Conservation (phyloP, 2,113 vertebrate species). For the Furnarius figulus region DNA sequence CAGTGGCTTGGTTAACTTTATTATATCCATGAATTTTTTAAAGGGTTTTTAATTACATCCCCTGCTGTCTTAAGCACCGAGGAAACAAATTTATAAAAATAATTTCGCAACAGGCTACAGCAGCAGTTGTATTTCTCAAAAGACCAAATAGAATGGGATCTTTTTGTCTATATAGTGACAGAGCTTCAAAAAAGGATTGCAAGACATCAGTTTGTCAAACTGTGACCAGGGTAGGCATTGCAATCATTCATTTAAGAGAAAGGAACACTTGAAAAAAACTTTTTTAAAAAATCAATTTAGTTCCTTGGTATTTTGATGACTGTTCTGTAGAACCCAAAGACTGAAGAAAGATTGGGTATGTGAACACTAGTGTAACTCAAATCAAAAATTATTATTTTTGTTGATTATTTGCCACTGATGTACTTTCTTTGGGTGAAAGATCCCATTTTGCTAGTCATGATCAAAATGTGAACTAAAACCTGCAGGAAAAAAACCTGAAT, state of each 20-base stretch:
- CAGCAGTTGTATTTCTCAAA: slow-evolving; percentile 20
- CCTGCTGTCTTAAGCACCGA: slow-evolving; percentile 36
- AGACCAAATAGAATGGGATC: background rate
- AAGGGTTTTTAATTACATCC: slow-evolving; percentile 55
- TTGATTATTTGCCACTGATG: background rate
- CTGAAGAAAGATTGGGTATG: background rate
- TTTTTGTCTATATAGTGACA: slow-evolving; percentile 1
- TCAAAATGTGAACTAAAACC: background rate
- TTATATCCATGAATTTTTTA: slow-evolving; percentile 29
- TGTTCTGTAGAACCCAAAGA: background rate
- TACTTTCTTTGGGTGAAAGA: background rate
- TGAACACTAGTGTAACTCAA: background rate
- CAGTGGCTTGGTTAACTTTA: slow-evolving; percentile 60
- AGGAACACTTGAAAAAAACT: background rate
- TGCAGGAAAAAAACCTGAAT: background rate
- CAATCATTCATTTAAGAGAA: slow-evolving; percentile 33
- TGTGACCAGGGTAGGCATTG: background rate
- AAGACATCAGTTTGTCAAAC: slow-evolving; percentile 10
- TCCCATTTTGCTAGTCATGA: background rate
- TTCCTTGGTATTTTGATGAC: background rate
- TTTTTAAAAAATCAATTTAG: background rate
- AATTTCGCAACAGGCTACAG: slow-evolving; percentile 63
- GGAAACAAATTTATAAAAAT: slow-evolving; percentile 47
- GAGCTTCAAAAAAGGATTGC: slow-evolving; percentile 50
- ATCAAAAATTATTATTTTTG: background rate